Evolutionary conservation across 2,797 vertebrate species (phyloP).

Genomic region (Gorsachius magnificus): DNA sequence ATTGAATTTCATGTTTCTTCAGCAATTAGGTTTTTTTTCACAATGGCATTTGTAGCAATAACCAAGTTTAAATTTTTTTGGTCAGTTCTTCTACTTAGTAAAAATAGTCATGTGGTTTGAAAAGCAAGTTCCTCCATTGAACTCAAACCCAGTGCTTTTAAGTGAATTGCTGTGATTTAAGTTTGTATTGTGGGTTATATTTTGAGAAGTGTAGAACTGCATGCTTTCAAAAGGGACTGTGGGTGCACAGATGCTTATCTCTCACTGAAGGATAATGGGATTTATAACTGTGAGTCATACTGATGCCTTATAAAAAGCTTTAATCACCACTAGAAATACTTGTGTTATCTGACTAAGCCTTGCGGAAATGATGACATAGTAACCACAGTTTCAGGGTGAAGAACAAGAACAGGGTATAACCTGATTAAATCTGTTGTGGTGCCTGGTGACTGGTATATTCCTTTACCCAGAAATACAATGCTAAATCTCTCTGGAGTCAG

Average conservation of each 20-base stretch:
- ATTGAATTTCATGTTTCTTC: not conserved
- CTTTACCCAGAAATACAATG: not conserved
- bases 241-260: not conserved
- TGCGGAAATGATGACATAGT: not conserved
- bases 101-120: not conserved
- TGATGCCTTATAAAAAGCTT: not conserved
- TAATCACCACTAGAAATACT: not conserved
- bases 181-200: not conserved
- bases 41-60: not conserved
- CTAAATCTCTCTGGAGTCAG: not conserved
- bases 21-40: not conserved
- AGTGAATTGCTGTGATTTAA: not conserved
- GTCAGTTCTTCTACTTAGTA: not conserved
- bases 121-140: not conserved
- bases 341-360: not conserved
- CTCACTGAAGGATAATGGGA: not conserved
- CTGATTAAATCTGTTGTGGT: not conserved
- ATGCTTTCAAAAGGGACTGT: not conserved
- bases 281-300: not conserved
- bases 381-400: not conserved
- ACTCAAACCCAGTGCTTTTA: not conserved
- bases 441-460: not conserved
- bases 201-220: not conserved
- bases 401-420: not conserved
- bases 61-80: not conserved